A percentile compares a stretch with the other conserved stretches of the same genome.
Evolutionary conservation across 2,888 invertebrate genomes (phyloP).

Genomic region (Trileptium ribeirensis): DNA sequence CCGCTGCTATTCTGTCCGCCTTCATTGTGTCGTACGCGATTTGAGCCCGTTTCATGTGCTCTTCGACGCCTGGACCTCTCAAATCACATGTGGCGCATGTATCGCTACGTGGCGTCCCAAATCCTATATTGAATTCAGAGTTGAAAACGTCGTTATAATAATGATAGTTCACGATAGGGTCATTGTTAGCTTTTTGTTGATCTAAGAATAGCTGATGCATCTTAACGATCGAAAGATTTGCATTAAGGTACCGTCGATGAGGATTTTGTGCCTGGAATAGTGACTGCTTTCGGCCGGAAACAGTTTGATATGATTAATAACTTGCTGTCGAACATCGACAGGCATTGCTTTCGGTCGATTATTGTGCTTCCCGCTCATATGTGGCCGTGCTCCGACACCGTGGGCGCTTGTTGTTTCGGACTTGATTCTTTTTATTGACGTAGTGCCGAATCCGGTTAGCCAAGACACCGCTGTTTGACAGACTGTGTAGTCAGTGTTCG

Average conservation of each 20-base stretch:
- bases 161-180: background rate
- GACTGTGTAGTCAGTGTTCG: too few species aligned
- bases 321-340: background rate
- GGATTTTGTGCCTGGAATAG: background rate
- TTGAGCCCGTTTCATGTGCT: too few species aligned
- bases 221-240: background rate
- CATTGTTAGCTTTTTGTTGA: background rate
- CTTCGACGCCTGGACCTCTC: too few species aligned
- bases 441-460: too few species aligned
- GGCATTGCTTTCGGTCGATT: background rate
- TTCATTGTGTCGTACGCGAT: too few species aligned
- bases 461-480: too few species aligned
- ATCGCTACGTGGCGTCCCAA: background rate
- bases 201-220: background rate
- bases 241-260: background rate
- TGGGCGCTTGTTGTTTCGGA: too few species aligned
- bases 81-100: background rate
- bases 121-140: slow-evolving; percentile 12
- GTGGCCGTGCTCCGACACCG: background rate
- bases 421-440: too few species aligned
- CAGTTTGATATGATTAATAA: background rate
- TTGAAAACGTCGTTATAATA: slow-evolving; percentile 11
- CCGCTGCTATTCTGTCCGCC: too few species aligned
- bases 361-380: background rate
- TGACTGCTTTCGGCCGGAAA: background rate